A percentile compares a stretch with the other conserved stretches of the same genome.
phyloP scores from a whole-genome alignment of 2,888 invertebrate genomes.

The Unio pictorum region DNA sequence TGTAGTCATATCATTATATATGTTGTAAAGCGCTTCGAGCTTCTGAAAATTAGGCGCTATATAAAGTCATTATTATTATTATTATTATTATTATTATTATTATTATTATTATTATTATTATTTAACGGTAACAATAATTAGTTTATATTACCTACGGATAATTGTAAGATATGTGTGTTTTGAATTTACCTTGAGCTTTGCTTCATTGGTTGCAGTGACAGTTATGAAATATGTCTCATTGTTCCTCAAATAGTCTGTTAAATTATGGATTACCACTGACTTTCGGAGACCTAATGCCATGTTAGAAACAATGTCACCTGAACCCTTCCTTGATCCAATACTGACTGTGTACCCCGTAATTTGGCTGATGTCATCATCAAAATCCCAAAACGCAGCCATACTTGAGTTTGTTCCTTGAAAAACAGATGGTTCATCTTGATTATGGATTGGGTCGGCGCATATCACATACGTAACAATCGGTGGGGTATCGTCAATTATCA shows the following conservation, averaged over 20 bases:
- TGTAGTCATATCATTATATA: no score
- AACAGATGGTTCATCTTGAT: conserved; percentile 38
- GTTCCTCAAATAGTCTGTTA: conserved; percentile 8
- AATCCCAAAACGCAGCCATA: conserved; percentile 47
- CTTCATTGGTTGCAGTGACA: conserved; percentile 35
- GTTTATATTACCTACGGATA: no score
- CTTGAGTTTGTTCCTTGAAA: conserved; percentile 43
- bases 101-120: no score
- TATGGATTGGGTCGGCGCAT: conserved; percentile 45
- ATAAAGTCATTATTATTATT: no score
- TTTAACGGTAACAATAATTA: no score
- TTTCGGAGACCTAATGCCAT: conserved; percentile 18
- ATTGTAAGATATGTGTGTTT: no score
- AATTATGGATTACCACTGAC: not conserved
- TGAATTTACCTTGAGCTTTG: conserved; percentile 7
- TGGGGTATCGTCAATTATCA: conserved; percentile 45
- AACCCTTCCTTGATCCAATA: conserved; percentile 23
- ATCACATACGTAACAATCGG: conserved; percentile 37
- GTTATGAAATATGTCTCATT: conserved; percentile 33
- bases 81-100: no score
- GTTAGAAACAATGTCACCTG: conserved; percentile 14
- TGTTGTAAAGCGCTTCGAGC: no score
- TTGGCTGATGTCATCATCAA: conserved; percentile 39
- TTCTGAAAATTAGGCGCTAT: no score
- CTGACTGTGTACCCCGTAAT: conserved; percentile 26